Evolutionary conservation across 2,888 invertebrate species (phyloP), one percentile per base, ranked within the genome.

Genomic region (Steinernema scapterisci): DNA sequence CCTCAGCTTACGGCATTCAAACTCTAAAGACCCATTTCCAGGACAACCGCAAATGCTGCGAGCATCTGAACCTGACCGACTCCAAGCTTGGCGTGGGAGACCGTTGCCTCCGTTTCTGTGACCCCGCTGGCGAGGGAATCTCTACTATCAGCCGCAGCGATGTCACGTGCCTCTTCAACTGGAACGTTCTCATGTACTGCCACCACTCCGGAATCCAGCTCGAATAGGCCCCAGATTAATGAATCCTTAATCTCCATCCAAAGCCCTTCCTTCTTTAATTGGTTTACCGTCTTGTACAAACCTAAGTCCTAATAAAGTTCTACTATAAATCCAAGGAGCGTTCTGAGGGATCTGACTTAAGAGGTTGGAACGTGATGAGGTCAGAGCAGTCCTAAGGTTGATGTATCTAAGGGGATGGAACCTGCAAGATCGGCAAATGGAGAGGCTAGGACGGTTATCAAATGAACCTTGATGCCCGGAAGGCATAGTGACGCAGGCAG

Each of bases 171-270:
- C 76, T 81, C 31, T 83, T 83, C 73, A 82, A 80, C 76, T 77
- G 77, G 76, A 81, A 83, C 72, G 83, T 82, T 31, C 77, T 82
- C 19, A 81, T 79, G 77, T 82, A 84, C 72, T 82, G 82, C 71
- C 80, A 84, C 63, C 82, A 82, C 46, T 51, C 78, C 13, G 82
- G 82, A 31, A 77, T 81, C 44, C 80, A 81, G 71, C 63, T 74
- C 71, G 80, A 80, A 38, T 80, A 82, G 71, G 38, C 38, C 38
- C n/a, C 38, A 38, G 3, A 38, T 38, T 38, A 38, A 38, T 38
- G 38, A 38, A 38, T 38, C 38, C 38, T 38, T 38, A 38, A 38
- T 9, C 38, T 9, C 27, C 16, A 63, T 63, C 63, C 63, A 63
- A 63, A 63, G 63, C 63, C 16, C 27, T 16, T 63, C 7, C 6